These are phyloP conservation scores for Cladopsammia gracilis DNA, from an alignment of 64 coral and sea anemone species.

Conservation along the genomic window DNA sequence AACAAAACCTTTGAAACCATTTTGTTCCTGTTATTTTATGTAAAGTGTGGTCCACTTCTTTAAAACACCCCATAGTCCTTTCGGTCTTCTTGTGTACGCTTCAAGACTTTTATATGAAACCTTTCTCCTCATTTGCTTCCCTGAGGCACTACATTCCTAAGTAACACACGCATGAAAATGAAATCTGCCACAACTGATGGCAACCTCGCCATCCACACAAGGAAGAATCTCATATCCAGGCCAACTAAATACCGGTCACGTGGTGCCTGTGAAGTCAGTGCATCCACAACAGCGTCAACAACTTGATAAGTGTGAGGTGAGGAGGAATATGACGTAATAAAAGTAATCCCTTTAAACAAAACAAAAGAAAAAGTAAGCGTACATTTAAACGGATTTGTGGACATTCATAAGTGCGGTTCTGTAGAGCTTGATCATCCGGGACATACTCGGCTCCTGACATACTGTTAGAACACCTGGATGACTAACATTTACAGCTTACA, in stretches of 20 bases:
- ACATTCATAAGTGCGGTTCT: no score
- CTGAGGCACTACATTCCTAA: background rate
- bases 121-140: background rate
- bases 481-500: no score
- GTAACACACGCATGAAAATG: background rate
- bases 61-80: no score
- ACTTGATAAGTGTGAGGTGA: background rate
- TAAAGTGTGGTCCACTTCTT: no score
- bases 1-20: no score
- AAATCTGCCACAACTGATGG: background rate
- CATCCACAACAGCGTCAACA: background rate
- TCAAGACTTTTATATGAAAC: no score
- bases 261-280: background rate
- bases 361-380: background rate
- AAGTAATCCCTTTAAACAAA: background rate
- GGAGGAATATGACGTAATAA: background rate
- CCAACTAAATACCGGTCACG: constrained; percentile 14
- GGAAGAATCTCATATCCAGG: background rate
- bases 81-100: no score
- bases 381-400: no score
- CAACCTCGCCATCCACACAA: background rate
- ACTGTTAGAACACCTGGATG: no score
- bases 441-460: no score
- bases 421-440: no score
- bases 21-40: no score